Conservation (phyloP, 2,797 vertebrate species). For the Sparidentex hasta region DNA sequence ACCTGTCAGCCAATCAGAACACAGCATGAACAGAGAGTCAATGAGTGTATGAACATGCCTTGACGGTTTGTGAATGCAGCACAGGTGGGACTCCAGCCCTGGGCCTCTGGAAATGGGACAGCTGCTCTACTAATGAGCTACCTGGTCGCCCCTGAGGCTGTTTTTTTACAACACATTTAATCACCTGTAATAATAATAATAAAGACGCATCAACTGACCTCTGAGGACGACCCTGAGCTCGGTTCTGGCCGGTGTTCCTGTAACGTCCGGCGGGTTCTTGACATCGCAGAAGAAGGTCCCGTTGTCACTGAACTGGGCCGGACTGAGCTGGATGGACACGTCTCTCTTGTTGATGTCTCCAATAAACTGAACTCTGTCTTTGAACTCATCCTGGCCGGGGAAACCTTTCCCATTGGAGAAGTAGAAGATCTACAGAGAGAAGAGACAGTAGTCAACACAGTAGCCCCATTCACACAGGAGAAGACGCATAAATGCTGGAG, state of each 20-base stretch:
- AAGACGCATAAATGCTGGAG: too few species aligned
- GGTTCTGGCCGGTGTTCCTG: conserved; percentile 85
- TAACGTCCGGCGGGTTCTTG: conserved; percentile 92
- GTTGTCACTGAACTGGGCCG: conserved; percentile 93
- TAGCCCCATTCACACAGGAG: too few species aligned
- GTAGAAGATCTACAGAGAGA: conserved; percentile 89
- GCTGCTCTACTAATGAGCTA: too few species aligned
- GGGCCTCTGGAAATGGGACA: too few species aligned
- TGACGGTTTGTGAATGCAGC: background rate
- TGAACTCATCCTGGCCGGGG: conserved; percentile 81
- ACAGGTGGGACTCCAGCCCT: too few species aligned
- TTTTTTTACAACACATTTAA: background rate
- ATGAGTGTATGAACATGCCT: conserved; percentile 27
- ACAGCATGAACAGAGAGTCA: background rate
- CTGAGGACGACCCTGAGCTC: conserved; percentile 91
- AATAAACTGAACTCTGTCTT: conserved; percentile 89
- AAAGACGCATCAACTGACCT: conserved; percentile 79
- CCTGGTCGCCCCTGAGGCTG: too few species aligned
- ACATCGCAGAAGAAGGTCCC: conserved; percentile 94
- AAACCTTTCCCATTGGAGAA: conserved; percentile 85
- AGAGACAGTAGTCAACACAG: too few species aligned
- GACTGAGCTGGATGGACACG: conserved; percentile 91
- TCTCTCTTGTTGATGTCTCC: conserved; percentile 95
- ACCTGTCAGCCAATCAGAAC: conserved; percentile 20
- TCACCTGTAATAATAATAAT: too few species aligned